Conservation (phyloP, 2,113 vertebrate species). For the Alaudala cheleensis region DNA sequence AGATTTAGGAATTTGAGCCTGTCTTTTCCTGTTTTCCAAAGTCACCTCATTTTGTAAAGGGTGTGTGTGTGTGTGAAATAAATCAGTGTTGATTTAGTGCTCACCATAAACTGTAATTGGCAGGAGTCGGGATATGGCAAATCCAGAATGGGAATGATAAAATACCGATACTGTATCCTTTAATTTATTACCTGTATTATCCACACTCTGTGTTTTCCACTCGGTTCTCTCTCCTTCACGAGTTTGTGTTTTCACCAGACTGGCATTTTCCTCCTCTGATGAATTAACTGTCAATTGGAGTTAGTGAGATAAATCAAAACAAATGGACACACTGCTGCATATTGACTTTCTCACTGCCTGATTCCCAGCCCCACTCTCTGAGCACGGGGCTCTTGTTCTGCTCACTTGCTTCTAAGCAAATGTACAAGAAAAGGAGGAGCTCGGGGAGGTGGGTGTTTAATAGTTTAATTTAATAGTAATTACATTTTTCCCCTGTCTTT, state of each 20-base stretch:
- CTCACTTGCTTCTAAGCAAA: slow-evolving; percentile 11
- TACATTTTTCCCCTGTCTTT: not conserved
- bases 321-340: slow-evolving; percentile 76
- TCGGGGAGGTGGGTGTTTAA: not conserved
- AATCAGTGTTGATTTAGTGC: slow-evolving; percentile 1
- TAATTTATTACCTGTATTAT: slow-evolving; percentile 72
- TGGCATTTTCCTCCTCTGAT: slow-evolving; percentile 75
- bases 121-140: not conserved
- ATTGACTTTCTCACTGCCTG: slow-evolving; percentile 77
- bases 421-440: not conserved
- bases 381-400: slow-evolving; percentile 71
- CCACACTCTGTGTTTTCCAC: slow-evolving; percentile 16
- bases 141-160: slow-evolving; percentile 16
- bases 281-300: slow-evolving; percentile 80
- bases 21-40: not conserved
- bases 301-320: slow-evolving; percentile 84
- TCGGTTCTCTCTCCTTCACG: not conserved
- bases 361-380: slow-evolving; percentile 78
- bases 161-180: slow-evolving; percentile 56
- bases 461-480: not conserved
- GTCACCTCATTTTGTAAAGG: not conserved
- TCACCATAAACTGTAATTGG: slow-evolving; percentile 10
- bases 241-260: slow-evolving; percentile 55
- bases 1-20: not conserved
- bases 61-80: not conserved